A percentile compares a stretch with the other conserved stretches of the same genome.
Evolutionary conservation across 2,113 vertebrate species (phyloP).

Genomic region (Gobio gobio): DNA sequence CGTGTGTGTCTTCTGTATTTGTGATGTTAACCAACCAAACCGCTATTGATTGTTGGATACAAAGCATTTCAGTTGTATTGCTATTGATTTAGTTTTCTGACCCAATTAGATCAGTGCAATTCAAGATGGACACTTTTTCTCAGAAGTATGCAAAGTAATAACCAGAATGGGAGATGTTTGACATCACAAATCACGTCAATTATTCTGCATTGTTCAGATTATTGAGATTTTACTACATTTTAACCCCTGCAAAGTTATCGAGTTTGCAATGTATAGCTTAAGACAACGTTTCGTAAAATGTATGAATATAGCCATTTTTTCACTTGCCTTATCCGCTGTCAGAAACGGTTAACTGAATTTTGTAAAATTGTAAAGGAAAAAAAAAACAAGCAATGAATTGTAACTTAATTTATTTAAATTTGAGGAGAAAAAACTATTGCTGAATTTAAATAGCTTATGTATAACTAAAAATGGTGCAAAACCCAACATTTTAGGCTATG

Average conservation of each 20-base stretch:
- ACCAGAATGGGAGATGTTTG: conserved; percentile 9
- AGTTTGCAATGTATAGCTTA: conserved; percentile 68
- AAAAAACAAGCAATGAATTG: conserved; percentile 76
- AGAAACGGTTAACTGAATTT: conserved; percentile 84
- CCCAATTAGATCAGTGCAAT: neutral
- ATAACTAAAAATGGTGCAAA: conserved; percentile 92
- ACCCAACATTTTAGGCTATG: conserved; percentile 87
- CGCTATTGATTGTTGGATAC: conserved; percentile 47
- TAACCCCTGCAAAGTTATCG: conserved; percentile 43
- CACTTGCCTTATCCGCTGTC: conserved; percentile 93
- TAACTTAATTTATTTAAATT: conserved; percentile 96
- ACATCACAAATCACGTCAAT: neutral
- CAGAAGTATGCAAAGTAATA: conserved; percentile 47
- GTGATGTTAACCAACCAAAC: conserved; percentile 54
- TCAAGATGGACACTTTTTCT: neutral
- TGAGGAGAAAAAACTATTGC: conserved; percentile 77
- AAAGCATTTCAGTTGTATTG: conserved; percentile 46
- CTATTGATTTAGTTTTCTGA: conserved; percentile 4
- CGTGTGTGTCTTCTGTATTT: conserved; percentile 52
- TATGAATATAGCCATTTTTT: conserved; percentile 80
- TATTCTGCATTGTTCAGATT: neutral
- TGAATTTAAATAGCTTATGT: conserved; percentile 95
- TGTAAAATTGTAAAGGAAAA: conserved; percentile 63
- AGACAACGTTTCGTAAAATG: conserved; percentile 56
- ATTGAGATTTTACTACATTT: conserved; percentile 47